Base-by-base conservation (phyloP, 2,888 invertebrate genomes). In the Trachelus stipa region DNA sequence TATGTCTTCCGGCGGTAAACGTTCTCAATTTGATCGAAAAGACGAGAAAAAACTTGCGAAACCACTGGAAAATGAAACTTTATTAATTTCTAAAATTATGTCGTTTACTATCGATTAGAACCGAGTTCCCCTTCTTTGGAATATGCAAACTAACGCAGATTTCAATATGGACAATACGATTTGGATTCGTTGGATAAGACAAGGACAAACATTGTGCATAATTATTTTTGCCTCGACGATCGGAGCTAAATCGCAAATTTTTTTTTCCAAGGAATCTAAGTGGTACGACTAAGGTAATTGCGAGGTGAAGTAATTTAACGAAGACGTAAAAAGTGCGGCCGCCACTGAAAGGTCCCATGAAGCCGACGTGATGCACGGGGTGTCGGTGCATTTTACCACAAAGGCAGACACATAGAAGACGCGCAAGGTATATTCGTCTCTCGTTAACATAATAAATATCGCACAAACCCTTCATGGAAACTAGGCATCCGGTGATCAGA, bases 401-500 rank as follows among this genome's bases (percentile, higher is more conserved):
- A 33, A 71, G 31, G 34, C 12, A 31, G 71, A 31, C 6, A 15
- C 31, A 71, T 31, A 31, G 71, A 71, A 71, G 71, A 31, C 4
- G 71, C 31, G 30, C 71, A 4, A 15, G 71, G 71, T 71, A 71
- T 71, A 71, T 71, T 71, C 71, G 71, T 71, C 74, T 34, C 73
- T 34, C 35, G 56, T 76, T 73, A 74, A 73, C 68, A 68, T 79
- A 79, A 79, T 79, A 79, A 79, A 87, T 83, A 84, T 79, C 79
- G 77, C 73, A 79, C 81, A 81, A 83, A 84, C 81, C 81, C 84
- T 82, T 82, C 81, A 81, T 79, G 82, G 82, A 83, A 84, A 77
- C 79, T 76, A 82, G 81, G 81, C 85, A 87, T 85, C 87, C 85
- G 86, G 83, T 82, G 83, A 83, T 82, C 83, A 84, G 82, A 82